phyloP scores from a whole-genome alignment of 2,797 vertebrate species.

The Pseudomugil gertrudae region DNA sequence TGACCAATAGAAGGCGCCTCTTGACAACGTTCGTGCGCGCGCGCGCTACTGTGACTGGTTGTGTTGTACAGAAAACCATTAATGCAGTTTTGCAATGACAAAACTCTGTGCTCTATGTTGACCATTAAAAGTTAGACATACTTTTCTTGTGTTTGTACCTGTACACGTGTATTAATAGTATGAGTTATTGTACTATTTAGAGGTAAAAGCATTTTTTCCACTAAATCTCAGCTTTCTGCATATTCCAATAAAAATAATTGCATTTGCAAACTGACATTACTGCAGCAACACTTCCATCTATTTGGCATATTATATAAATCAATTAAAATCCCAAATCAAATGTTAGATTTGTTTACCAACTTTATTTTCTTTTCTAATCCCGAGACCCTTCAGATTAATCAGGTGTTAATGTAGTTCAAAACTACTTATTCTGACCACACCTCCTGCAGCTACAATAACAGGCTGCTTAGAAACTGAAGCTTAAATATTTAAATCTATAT shows the following conservation, averaged over 20 bases:
- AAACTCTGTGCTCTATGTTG: background rate
- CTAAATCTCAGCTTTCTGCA: too few species aligned
- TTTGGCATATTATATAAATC: background rate
- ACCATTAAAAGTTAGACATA: background rate
- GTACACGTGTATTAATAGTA: too few species aligned
- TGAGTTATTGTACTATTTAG: too few species aligned
- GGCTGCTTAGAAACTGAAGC: background rate
- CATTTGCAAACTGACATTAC: too few species aligned
- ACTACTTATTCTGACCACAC: background rate
- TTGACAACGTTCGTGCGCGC: background rate
- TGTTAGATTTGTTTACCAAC: background rate
- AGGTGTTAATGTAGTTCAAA: background rate
- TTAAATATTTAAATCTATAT: too few species aligned
- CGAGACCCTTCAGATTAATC: background rate
- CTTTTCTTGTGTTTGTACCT: too few species aligned
- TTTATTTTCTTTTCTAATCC: background rate
- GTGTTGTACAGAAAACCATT: background rate
- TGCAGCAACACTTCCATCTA: too few species aligned
- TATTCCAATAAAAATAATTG: too few species aligned
- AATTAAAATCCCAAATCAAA: background rate
- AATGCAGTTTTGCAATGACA: background rate
- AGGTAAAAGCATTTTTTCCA: too few species aligned
- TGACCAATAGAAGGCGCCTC: slow-evolving; percentile 57
- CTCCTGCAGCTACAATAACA: background rate
- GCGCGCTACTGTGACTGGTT: background rate